Base-by-base conservation (phyloP, 2,113 vertebrate species). In the Delphinus delphis region DNA sequence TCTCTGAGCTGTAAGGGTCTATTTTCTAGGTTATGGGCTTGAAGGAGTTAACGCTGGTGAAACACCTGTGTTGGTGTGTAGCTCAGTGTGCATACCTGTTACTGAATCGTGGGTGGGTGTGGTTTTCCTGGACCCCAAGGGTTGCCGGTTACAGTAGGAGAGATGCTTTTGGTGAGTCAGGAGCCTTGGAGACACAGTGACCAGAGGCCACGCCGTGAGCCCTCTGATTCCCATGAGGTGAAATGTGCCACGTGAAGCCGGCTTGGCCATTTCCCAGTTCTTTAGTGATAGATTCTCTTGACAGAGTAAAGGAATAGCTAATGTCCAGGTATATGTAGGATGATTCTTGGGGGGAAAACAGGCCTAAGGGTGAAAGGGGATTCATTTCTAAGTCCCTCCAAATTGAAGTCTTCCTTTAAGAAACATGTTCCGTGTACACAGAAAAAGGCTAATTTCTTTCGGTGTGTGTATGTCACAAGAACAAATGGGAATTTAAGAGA, bases 401-500 rank as follows among this genome's bases (percentile, higher is more conserved):
- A n/a, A 60, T 38, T 23, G 33, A 84, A 68, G 28, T 18, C 20
- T 80, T 14, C 71, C 36, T 88, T 74, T 91, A 81, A 82, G 87
- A 95, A 21, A 50, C 79, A 60, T 8, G 26, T 91, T 90, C 50
- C 70, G 1, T 31, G 44, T 76, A 26, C 41, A 31, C 58, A 55
- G 81, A 88, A n/a, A 83, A 82, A 85, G 36, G 18, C 85, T 73
- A 23, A 31, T 86, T 65, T 73, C 25, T 86, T 82, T 90, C 41
- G 41, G 14, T 73, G 28, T 50, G 8, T 73, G 55, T 71, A 73
- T 86, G 87, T 81, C 96, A 71, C 38, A 93, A 71, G 90, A 77
- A 90, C 38, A 95, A 91, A 68, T 95, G 33, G 15, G 18, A 95
- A 84, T 38, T 95, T 90, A 65, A 76, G 41, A 21, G 82, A 95